Evolutionary conservation across 2,888 invertebrate genomes (phyloP).

Genomic region (Callinectes sapidus): DNA sequence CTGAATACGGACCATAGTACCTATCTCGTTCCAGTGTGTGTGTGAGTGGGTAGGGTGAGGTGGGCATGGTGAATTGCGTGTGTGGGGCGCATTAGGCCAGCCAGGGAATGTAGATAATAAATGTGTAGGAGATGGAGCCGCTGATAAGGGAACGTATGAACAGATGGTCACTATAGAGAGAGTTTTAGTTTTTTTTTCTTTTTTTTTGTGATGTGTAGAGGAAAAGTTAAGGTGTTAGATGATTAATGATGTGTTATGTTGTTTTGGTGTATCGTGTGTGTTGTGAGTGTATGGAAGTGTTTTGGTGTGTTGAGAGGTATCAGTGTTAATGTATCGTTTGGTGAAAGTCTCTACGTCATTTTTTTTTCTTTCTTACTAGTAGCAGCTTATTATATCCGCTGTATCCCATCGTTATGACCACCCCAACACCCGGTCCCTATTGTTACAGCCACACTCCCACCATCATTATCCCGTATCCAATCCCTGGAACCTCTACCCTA

Average conservation of each 20-base stretch:
- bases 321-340: background rate
- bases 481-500: background rate
- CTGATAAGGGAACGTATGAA: background rate
- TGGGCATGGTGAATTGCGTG: background rate
- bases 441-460: too few species aligned
- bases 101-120: background rate
- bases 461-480: too few species aligned
- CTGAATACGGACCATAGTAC: too few species aligned
- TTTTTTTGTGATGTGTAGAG: background rate
- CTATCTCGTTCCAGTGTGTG: background rate
- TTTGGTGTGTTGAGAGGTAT: background rate
- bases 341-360: background rate
- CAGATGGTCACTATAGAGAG: background rate
- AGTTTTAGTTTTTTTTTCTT: background rate
- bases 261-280: background rate
- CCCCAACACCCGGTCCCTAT: background rate
- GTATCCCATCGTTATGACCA: too few species aligned
- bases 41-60: background rate
- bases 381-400: background rate
- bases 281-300: background rate
- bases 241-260: background rate
- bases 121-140: background rate
- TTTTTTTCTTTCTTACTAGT: background rate
- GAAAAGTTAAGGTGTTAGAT: background rate
- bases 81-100: background rate